Evolutionary conservation across 2,888 invertebrate genomes (phyloP), one percentile per base, ranked within the genome.

Genomic region (Syrphus vitripennis): DNA sequence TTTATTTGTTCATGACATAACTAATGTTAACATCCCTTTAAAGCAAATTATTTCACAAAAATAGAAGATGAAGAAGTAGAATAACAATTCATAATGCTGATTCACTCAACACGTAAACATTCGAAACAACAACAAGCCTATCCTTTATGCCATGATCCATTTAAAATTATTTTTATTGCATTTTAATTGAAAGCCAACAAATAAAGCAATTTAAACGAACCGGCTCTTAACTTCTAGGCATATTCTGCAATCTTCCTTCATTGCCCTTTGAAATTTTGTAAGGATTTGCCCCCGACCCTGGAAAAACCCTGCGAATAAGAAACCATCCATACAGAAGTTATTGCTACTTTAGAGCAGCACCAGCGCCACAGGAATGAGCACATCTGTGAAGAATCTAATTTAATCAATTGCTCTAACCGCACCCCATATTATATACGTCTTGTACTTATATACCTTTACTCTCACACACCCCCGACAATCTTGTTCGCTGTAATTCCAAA

Each of bases 331-430:
- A 67, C 72, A 70, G 48, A 42, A 40, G 67, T 37, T 63, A 72
- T 59, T 76, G 63, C 45, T 48, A 34, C 63, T 71, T 34, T 12
- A 34, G 21, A 59, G 6, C 21, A 7, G 3, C 34, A 3, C 9
- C 2, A 14, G 19, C 48, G 63, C 76, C 72, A 50, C 61, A 45
- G 69, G 42, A 57, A 74, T 82, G 82, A 86, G 72, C 82, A 72
- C 86, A 82, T 86, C 86, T 81, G 74, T 82, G 70, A 70, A 78
- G 86, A 82, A 86, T 86, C 86, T 86, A 86, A 86, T 86, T 86
- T 82, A 86, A 86, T 86, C 86, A 86, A 86, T 86, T 86, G 86
- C 86, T 78, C 69, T 74, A 78, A 82, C 86, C 86, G 86, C 86
- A 86, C 86, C 86, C 81, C 80, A 61, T 37, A 50, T 26, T 26